Evolutionary conservation across 2,888 invertebrate species (phyloP).

Genomic region (Cephus runcator): DNA sequence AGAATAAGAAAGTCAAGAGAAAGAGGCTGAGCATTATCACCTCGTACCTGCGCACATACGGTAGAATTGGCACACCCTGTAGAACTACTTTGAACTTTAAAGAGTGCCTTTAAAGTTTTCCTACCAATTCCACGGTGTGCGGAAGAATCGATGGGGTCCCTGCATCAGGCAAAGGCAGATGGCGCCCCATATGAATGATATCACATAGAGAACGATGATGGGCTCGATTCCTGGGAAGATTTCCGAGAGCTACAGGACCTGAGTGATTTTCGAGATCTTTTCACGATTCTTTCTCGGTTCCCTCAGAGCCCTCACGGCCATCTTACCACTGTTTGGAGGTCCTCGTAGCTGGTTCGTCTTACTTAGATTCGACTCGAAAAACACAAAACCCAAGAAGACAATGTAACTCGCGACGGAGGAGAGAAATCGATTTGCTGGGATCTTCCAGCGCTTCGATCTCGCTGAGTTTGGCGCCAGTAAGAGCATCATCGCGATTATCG

Average conservation of each 20-base stretch:
- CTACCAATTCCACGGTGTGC: slow-evolving; percentile 72
- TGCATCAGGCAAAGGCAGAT: slow-evolving; percentile 70
- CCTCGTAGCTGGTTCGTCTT: slow-evolving; percentile 70
- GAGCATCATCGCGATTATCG: slow-evolving; percentile 65
- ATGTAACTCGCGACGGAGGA: slow-evolving; percentile 75
- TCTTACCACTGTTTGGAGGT: slow-evolving; percentile 70
- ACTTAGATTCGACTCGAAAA: slow-evolving; percentile 71
- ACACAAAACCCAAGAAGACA: slow-evolving; percentile 74
- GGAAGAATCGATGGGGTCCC: slow-evolving; percentile 70
- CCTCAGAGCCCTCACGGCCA: background rate
- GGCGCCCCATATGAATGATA: slow-evolving; percentile 70
- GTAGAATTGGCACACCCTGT: background rate
- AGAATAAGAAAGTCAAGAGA: slow-evolving; percentile 71
- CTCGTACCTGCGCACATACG: slow-evolving; percentile 64
- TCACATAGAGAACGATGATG: slow-evolving; percentile 67
- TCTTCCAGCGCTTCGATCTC: slow-evolving; percentile 69
- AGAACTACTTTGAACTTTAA: no score
- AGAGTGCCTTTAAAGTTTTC: background rate
- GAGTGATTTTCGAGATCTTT: no score
- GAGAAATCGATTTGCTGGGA: slow-evolving; percentile 79
- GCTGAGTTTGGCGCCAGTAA: slow-evolving; percentile 65
- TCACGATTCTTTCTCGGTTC: background rate
- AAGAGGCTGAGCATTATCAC: slow-evolving; percentile 72
- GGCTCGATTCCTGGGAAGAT: slow-evolving; percentile 46
- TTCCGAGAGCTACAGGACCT: background rate